Evolutionary conservation across 2,797 vertebrate genomes (phyloP).

Genomic region (Ctenosaura bakeri): DNA sequence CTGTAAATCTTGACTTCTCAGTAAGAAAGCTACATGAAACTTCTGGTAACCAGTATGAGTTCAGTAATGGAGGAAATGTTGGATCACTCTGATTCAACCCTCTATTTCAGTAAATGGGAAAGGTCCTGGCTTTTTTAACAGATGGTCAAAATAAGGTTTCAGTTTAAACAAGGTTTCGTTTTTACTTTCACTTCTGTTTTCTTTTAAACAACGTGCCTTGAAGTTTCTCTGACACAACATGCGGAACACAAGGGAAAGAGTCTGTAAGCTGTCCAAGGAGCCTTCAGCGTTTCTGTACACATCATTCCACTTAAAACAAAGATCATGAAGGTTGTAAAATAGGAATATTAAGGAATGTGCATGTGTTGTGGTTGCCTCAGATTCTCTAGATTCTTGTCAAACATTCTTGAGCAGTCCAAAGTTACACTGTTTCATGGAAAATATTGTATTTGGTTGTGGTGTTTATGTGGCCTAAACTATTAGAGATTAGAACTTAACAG

Average conservation of each 20-base stretch:
- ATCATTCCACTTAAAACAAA: background rate
- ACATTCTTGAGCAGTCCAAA: background rate
- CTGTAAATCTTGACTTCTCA: background rate
- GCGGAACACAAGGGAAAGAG: slow-evolving; percentile 51
- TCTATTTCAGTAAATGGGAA: background rate
- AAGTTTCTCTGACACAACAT: slow-evolving; percentile 30
- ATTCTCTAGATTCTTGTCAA: background rate
- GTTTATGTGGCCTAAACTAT: background rate
- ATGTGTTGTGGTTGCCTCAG: background rate
- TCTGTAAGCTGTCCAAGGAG: slow-evolving; percentile 27
- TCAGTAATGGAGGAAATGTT: slow-evolving; percentile 8
- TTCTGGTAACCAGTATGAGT: background rate
- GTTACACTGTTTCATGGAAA: slow-evolving; percentile 31
- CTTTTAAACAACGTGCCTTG: slow-evolving; percentile 1
- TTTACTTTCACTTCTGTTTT: slow-evolving; percentile 76
- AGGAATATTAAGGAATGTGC: background rate
- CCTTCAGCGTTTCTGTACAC: background rate
- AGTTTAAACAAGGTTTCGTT: slow-evolving; percentile 7
- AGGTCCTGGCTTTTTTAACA: slow-evolving; percentile 45
- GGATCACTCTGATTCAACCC: slow-evolving; percentile 60
- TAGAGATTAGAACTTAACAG: background rate
- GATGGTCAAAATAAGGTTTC: slow-evolving; percentile 35
- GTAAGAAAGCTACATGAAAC: background rate
- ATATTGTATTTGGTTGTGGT: background rate
- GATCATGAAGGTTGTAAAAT: background rate